Evolutionary conservation across 2,797 vertebrate genomes (phyloP), one percentile per base, ranked within the genome.

Genomic region (Hyperoplus immaculatus): DNA sequence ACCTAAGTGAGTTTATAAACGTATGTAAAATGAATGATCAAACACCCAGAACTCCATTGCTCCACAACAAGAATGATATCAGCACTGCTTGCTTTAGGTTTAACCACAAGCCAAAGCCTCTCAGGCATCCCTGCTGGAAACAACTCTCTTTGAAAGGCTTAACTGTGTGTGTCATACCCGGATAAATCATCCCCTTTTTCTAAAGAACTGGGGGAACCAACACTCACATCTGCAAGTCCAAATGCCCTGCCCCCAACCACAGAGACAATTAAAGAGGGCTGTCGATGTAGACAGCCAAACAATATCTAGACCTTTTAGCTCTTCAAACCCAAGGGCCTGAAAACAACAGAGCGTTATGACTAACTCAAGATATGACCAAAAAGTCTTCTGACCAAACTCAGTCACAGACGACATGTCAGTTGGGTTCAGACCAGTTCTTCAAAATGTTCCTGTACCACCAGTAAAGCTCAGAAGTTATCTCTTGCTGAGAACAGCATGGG

Each of bases 401-500:
- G 59, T n/a, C n/a, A 6, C 38, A 59, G 4, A 66, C 29, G 18
- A 11, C n/a, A 41, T 36, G 11, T 18, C 54, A 59, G 59, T n/a
- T 18, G 2, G 36, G 42, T 42, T 75, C 14, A 62, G 45, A 21
- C 65, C 50, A 63, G 39, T 54, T 78, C 62, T 39, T 63, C 51
- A 62, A 56, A 69, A 50, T 70, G 29, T 11, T 72, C 14, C 51
- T 54, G 6, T n/a, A 47, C 55, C 21, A 6, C 5, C 38, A 57
- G 38, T 68, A 43, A 36, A 46, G 39, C 21, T 74, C 56, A 38
- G 71, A 46, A 49, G 16, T 68, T 59, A 7, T 59, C 42, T 36
- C 18, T 45, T 62, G 14, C 74, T 72, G 55, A 46, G 66, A 81
- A 61, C 14, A 60, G 47, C 3, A 15, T 72, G 58, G 67, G 67